Evolutionary conservation across 2,113 vertebrate species (phyloP).

Genomic region (Percopsis transmontana): DNA sequence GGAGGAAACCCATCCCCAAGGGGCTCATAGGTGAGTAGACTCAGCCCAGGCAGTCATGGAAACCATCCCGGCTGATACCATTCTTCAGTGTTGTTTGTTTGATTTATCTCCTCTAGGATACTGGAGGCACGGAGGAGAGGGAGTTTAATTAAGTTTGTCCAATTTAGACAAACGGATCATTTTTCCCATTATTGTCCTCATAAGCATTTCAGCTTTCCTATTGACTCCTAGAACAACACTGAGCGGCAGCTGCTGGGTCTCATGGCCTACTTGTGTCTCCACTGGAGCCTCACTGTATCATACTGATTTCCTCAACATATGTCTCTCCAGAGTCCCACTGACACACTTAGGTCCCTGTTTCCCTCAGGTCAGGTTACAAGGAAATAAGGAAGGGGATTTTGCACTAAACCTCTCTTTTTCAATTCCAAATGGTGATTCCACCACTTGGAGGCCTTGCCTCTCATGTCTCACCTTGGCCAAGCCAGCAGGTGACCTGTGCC

Average conservation of each 20-base stretch:
- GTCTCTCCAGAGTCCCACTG: constrained; percentile 71
- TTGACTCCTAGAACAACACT: neutral
- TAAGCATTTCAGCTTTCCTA: constrained; percentile 4
- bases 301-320: constrained; percentile 41
- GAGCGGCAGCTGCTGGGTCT: constrained; percentile 35
- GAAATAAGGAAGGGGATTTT: constrained; percentile 18
- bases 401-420: constrained; percentile 8
- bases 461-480: constrained; percentile 26
- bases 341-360: constrained; percentile 66
- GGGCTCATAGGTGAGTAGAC: constrained; percentile 46
- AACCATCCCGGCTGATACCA: constrained; percentile 45
- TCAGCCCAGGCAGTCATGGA: constrained; percentile 53
- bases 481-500: constrained; percentile 19
- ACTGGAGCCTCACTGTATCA: constrained; percentile 50
- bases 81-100: constrained; percentile 50
- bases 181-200: neutral
- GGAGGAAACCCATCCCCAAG: constrained; percentile 59
- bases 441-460: neutral
- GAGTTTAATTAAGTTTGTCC: neutral
- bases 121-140: neutral
- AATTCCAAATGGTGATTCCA: constrained; percentile 17
- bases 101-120: constrained; percentile 44
- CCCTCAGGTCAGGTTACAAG: constrained; percentile 55
- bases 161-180: constrained; percentile 1
- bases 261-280: constrained; percentile 53